Evolutionary conservation across 1,140 invertebrate species (phyloP), one percentile per base, ranked within the genome.

Genomic region (Listronotus oregonensis): DNA sequence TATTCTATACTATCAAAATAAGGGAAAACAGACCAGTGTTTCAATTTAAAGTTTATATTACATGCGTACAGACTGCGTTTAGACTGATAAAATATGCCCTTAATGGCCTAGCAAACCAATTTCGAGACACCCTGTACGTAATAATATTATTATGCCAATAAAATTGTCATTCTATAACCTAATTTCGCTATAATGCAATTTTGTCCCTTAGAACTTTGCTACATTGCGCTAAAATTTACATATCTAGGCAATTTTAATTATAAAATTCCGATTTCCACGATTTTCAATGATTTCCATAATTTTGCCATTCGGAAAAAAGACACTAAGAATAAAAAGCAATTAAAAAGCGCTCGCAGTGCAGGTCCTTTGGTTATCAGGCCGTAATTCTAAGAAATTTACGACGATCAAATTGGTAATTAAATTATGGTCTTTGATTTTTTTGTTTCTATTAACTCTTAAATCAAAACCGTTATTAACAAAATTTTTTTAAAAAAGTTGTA

Each of bases 191-290:
- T 37, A 37, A 5, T 1, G 11, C 34, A 37, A 37, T 37, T 12
- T 37, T 10, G 11, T 12, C 34, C 7, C 8, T 37, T 37, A 10
- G 11, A 17, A 10, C 15, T 21, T 12, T 17, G 10, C 21, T 21
- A 17, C 15, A 40, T 18, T 17, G 52, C 52, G 8, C 14, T 18
- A 47, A 49, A 49, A 59, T 59, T 59, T 59, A 46, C 56, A 59
- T 59, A 59, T 59, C 56, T 49, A 37, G 43, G 56, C 56, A 46
- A 49, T 59, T 59, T 49, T 49, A 59, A 59, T 59, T 59, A 59
- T 59, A 59, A 59, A 59, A 59, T 59, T 31, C 31, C 43, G 43
- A 34, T 47, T 59, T 37, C 21, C 14, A 18, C 43, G 31, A 59
- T 27, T 12, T 59, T 27, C 56, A 46, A 59, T 59, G 27, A 59